phyloP scores from a whole-genome alignment of 2,113 vertebrate species.

The Ciconia boyciana region DNA sequence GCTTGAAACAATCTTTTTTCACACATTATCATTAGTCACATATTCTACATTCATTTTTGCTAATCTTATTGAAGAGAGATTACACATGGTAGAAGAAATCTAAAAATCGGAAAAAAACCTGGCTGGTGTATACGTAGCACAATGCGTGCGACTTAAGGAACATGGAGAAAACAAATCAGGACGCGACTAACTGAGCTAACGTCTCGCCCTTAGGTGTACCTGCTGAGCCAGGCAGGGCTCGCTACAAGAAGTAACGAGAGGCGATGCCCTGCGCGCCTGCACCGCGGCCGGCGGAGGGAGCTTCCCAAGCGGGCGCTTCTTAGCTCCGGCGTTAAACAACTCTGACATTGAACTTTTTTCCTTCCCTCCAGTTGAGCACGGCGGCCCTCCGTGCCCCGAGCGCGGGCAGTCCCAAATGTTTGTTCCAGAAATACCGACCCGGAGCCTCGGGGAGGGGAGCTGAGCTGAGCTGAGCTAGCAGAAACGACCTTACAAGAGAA shows the following conservation, averaged over 20 bases:
- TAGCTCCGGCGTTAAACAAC: neutral
- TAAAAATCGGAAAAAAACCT: rapidly evolving
- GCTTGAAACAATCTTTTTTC: neutral
- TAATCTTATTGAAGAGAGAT: neutral
- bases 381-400: neutral
- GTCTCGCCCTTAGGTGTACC: rapidly evolving
- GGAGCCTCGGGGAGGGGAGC: neutral
- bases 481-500: neutral
- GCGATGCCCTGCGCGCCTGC: neutral
- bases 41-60: neutral
- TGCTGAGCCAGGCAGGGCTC: neutral
- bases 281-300: no score
- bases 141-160: neutral
- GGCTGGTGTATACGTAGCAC: neutral
- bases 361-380: rapidly evolving
- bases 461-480: neutral
- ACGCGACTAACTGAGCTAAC: no score
- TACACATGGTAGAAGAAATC: neutral
- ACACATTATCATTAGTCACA: neutral
- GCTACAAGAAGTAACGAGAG: rapidly evolving
- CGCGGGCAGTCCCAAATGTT: neutral
- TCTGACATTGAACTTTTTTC: rapidly evolving
- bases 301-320: neutral
- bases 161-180: rapidly evolving
- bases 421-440: neutral